Percentiles rank a stretch among this genome's conserved stretches.
Conservation (phyloP, 2,888 invertebrate species). For the Pammene fasciana region DNA sequence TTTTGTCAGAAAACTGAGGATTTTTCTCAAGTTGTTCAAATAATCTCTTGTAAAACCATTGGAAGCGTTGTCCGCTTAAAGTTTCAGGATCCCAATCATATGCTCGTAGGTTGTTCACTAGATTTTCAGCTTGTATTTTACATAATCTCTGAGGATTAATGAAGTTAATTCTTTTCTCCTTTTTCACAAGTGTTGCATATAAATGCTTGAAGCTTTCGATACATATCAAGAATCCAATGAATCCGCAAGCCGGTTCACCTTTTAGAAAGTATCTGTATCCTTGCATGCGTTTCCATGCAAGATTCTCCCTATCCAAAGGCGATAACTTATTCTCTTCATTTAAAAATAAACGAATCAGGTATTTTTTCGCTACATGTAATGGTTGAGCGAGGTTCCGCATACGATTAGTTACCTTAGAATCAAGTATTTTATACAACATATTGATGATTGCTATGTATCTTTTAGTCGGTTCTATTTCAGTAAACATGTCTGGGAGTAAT, state of each 20-base stretch:
- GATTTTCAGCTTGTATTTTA: conserved; percentile 8
- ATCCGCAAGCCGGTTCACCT: neutral
- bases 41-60: neutral
- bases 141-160: conserved; percentile 8
- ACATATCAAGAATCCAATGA: conserved; percentile 9
- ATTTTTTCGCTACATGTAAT: neutral
- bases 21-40: neutral
- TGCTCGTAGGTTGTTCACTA: conserved; percentile 8
- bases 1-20: conserved; percentile 1
- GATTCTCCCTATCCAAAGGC: conserved; percentile 4
- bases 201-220: conserved; percentile 21
- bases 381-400: neutral
- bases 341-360: neutral
- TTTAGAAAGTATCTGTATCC: neutral
- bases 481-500: conserved; percentile 5
- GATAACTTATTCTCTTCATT: conserved; percentile 1
- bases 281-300: neutral
- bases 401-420: neutral
- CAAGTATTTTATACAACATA: neutral
- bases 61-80: neutral
- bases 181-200: conserved; percentile 11
- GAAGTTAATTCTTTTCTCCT: neutral
- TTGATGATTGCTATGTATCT: neutral
- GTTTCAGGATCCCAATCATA: neutral
- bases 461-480: neutral